phyloP scores from a whole-genome alignment of 2,113 vertebrate species.

The Psittacara wagleri region DNA sequence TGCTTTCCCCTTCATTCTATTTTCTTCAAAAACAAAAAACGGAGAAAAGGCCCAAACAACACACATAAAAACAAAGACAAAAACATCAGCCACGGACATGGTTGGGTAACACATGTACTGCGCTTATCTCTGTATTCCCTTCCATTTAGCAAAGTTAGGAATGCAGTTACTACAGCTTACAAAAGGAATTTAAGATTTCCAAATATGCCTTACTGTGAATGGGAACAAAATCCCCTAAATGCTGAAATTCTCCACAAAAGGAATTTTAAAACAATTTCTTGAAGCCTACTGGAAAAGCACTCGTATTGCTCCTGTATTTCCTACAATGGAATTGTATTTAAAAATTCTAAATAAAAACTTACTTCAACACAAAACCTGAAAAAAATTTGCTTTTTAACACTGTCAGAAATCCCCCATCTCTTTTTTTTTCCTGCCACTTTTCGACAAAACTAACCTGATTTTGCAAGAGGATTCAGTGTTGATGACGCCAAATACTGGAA shows the following conservation, averaged over 20 bases:
- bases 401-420: not conserved
- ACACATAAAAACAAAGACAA: not conserved
- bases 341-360: conserved; percentile 7
- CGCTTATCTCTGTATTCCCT: not conserved
- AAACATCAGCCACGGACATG: not conserved
- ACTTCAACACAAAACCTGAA: not conserved
- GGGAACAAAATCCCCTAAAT: not conserved
- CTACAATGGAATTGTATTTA: not conserved
- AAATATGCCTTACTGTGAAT: not conserved
- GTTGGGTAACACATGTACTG: not conserved
- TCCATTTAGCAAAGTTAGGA: not conserved
- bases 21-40: not conserved
- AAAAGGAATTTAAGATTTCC: not conserved
- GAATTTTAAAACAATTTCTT: not conserved
- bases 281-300: not conserved
- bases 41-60: not conserved
- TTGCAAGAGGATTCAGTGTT: not conserved
- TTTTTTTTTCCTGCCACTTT: not conserved
- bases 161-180: not conserved
- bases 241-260: not conserved
- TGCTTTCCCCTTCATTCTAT: not conserved
- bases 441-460: not conserved
- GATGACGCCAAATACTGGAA: conserved; percentile 33
- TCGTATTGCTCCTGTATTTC: not conserved
- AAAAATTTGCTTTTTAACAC: not conserved